Base-by-base conservation (phyloP, 2,113 vertebrate genomes). In the Heterochromis multidens region DNA sequence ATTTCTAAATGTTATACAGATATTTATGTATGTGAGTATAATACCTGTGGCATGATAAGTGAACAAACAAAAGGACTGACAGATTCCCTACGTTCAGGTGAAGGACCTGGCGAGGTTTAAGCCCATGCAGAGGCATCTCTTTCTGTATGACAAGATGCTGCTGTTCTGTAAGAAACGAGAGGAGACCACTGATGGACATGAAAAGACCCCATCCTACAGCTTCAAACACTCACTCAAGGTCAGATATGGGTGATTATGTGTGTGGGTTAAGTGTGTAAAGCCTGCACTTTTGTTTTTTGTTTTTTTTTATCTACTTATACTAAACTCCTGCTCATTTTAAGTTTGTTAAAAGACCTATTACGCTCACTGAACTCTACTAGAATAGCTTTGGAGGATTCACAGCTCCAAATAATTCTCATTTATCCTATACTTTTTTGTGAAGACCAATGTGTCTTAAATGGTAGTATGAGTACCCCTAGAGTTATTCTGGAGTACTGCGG, bases 151-250 rank as follows among this genome's bases (percentile, higher is more conserved):
- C 77, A 97, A 96, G 91, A 97, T 97, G 87, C 92, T 99, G 0
- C 95, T 99, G 62, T 99, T 99, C 93, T 99, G 98, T 92, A 99
- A 99, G 95, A 98, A 97, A 63, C 95, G 97, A 5, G 98, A 99
- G 33, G 97, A 99, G 80, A 96, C 96, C 29, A 94, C 95, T 0
- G 97, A 98, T 9, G 97, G 97, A 17, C 97, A 98, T 2, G 97
- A 98, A 88, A 97, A 97, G 70, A 96, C 96, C 0, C 97, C 98
- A 5, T 98, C 96, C 12, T 99, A 99, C 95, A 97, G 97, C 93
- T 99, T 98, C 94, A 99, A 98, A 91, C 97, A 99, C 92, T 97
- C 97, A 0, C 90, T 99, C 77, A 98, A 99, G 98, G 98, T 98
- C 94, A 95, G 90, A 65, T 4, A 4, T 56, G 33, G 14, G 10